Percentiles rank a stretch among this genome's conserved stretches.
Evolutionary conservation across 2,797 vertebrate genomes (phyloP).

Genomic region (Huso huso): DNA sequence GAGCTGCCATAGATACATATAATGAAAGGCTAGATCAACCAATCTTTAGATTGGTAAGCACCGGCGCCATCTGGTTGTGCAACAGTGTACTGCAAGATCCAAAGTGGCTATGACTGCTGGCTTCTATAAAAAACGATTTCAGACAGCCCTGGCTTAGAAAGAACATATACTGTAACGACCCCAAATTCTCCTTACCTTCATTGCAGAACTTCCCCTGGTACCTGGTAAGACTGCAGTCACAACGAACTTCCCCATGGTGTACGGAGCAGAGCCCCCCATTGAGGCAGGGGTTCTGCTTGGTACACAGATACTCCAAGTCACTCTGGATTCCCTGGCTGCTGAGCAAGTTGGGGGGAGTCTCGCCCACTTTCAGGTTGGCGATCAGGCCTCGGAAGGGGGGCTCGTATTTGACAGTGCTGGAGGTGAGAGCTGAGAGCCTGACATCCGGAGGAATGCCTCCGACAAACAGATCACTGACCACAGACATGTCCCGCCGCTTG

Average conservation of each 20-base stretch:
- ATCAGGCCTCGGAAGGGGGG: constrained; percentile 79
- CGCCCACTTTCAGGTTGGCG: constrained; percentile 77
- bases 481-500: constrained; percentile 81
- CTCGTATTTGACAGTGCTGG: constrained; percentile 89
- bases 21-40: too few relatives aligned
- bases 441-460: constrained; percentile 87
- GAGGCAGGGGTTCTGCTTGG: constrained; percentile 72
- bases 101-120: too few relatives aligned
- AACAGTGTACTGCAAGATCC: too few relatives aligned
- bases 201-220: constrained; percentile 80
- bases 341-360: constrained; percentile 65
- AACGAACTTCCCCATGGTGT: constrained; percentile 67
- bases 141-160: constrained; percentile 1
- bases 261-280: constrained; percentile 68
- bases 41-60: too few relatives aligned
- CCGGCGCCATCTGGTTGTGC: too few relatives aligned
- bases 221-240: constrained; percentile 77
- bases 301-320: constrained; percentile 69
- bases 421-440: constrained; percentile 83
- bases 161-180: constrained; percentile 5
- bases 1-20: too few relatives aligned
- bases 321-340: constrained; percentile 79
- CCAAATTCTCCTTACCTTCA: constrained; percentile 67
- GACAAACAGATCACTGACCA: constrained; percentile 84
- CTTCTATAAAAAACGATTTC: background rate